Base-by-base conservation (phyloP, 2,888 invertebrate species). In the Meliscaeva auricollis region DNA sequence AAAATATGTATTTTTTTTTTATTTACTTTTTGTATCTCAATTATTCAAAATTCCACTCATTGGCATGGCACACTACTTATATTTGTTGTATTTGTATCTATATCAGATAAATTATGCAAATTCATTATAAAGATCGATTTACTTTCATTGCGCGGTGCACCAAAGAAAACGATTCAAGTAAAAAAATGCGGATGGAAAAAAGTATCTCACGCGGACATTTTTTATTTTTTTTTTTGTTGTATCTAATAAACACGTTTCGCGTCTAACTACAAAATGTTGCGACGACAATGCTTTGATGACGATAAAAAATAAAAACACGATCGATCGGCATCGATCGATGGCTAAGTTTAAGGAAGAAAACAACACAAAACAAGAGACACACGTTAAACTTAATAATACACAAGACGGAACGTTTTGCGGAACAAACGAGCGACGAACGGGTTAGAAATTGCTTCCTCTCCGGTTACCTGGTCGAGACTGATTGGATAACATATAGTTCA, bases 391-490 rank as follows among this genome's bases (percentile, higher is more conserved):
- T 41, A 38, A 35, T 69, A 69, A n/a, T 13, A 30, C 13, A 17
- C 30, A 46, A 44, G 30, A 64, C 17, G 26, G 46, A 68, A 76
- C 80, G 76, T 46, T 2, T 38, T 60, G 73, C 81, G 73, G 60
- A 60, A 81, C 72, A 41, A 81, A 73, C 76, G 72, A 81, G 56
- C 73, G 73, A 78, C 75, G 72, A 35, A 81, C 75, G 73, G 50
- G 66, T 41, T 72, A 46, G 83, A 83, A 77, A 84, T 77, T 88
- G 89, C 89, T 90, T 90, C 90, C 91, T 88, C 91, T 90, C 90
- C 90, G 92, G 90, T 91, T 90, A 91, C 91, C 92, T 91, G 90
- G 91, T 91, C 91, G 90, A 89, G 91, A 92, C 92, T 92, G 91
- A 91, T 92, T 92, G 92, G 91, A 89, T 90, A 90, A 91, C 91